A percentile compares a stretch with the other conserved stretches of the same genome.
These are phyloP conservation scores for Acanthosepion esculentum DNA, from an alignment of 2,888 invertebrate genomes.

Conservation along the genomic window DNA sequence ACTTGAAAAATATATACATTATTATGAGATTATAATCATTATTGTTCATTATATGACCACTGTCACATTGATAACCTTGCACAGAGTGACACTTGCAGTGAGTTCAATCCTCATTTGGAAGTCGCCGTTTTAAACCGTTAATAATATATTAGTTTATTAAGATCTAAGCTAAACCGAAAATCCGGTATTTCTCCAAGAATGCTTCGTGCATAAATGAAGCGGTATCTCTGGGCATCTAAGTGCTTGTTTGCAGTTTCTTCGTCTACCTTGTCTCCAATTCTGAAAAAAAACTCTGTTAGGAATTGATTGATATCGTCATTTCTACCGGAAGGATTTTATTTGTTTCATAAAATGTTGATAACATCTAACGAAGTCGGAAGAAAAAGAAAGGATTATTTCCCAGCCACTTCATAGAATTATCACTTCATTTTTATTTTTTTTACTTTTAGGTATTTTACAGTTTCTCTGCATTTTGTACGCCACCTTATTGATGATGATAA, in stretches of 20 bases:
- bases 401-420: not conserved
- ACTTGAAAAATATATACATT: not conserved
- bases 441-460: not conserved
- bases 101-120: not conserved
- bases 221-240: not conserved
- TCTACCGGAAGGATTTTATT: constrained; percentile 6
- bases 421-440: not conserved
- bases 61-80: not conserved
- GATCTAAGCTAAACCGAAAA: not conserved
- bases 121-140: not conserved
- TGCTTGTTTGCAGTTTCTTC: not conserved
- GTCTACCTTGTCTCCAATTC: not conserved
- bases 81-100: not conserved
- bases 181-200: not conserved
- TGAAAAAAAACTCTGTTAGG: not conserved
- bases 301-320: not conserved
- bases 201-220: not conserved
- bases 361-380: not conserved
- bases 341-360: not conserved
- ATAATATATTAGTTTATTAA: not conserved
- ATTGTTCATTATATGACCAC: too few relatives aligned
- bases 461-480: not conserved
- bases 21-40: not conserved
- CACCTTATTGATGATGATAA: not conserved
- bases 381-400: not conserved